Evolutionary conservation across 2,113 vertebrate genomes (phyloP).

Genomic region (Pelobates fuscus): DNA sequence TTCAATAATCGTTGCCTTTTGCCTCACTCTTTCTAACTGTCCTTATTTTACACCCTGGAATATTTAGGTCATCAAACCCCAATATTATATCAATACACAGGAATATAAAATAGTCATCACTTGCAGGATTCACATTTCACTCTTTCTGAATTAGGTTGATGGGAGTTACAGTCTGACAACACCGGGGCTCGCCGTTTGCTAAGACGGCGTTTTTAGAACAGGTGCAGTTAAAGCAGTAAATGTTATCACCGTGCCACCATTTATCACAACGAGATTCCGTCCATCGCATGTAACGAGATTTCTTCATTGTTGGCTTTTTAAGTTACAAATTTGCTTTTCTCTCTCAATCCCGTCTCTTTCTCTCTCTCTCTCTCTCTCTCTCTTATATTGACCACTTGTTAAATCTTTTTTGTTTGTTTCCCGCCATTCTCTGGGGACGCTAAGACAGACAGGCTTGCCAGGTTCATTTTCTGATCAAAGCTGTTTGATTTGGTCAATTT

Average conservation of each 20-base stretch:
- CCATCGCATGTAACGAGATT: slow-evolving; percentile 62
- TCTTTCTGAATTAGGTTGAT: too few species aligned
- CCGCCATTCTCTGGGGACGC: slow-evolving; percentile 83
- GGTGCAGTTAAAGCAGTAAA: slow-evolving; percentile 64
- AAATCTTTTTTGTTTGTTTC: slow-evolving; percentile 98
- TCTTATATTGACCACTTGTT: slow-evolving; percentile 85
- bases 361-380: slow-evolving; percentile 63
- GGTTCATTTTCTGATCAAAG: slow-evolving; percentile 99
- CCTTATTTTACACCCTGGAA: too few species aligned
- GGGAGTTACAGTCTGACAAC: too few species aligned
- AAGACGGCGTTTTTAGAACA: slow-evolving; percentile 58
- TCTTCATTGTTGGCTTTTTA: slow-evolving; percentile 65
- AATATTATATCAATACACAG: too few species aligned
- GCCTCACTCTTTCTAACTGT: too few species aligned
- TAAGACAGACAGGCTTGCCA: slow-evolving; percentile 98
- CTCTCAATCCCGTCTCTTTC: too few species aligned
- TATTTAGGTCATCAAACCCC: too few species aligned
- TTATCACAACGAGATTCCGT: slow-evolving; percentile 69
- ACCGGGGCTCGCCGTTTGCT: too few species aligned
- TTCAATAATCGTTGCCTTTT: too few species aligned
- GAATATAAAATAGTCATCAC: too few species aligned
- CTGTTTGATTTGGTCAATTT: slow-evolving; percentile 99
- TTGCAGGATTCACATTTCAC: too few species aligned
- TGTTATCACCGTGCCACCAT: slow-evolving; percentile 65
- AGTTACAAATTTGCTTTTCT: slow-evolving; percentile 72